phyloP scores from a whole-genome alignment of 2,888 invertebrate species.

The Eumerus sabulonum region DNA sequence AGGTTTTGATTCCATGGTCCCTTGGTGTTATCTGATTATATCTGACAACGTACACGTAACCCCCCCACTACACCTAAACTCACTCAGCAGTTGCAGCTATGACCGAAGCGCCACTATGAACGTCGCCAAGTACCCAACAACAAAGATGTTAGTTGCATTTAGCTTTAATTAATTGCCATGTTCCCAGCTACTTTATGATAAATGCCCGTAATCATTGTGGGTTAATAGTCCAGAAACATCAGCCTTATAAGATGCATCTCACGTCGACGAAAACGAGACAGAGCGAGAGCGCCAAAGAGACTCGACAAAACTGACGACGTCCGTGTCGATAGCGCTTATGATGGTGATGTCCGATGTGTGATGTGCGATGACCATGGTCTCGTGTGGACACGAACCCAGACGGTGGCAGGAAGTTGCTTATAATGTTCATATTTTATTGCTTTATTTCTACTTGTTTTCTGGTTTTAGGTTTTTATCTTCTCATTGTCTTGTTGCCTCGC shows the following conservation, averaged over 20 bases:
- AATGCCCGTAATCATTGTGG: constrained; percentile 57
- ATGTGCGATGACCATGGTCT: no score
- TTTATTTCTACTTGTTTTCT: no score
- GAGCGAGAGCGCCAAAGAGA: no score
- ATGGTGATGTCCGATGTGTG: no score
- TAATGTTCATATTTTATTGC: not conserved
- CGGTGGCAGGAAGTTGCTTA: constrained; percentile 28
- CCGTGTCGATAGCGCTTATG: no score
- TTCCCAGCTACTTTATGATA: constrained; percentile 59
- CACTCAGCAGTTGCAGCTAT: not conserved
- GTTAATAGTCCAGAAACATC: constrained; percentile 56
- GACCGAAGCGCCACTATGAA: not conserved
- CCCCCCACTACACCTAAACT: no score
- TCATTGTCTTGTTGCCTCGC: not conserved
- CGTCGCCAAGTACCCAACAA: constrained; percentile 29
- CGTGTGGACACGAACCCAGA: not conserved
- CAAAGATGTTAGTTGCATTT: constrained; percentile 48
- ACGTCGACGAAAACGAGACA: no score
- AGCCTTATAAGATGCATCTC: constrained; percentile 42
- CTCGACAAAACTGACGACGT: not conserved
- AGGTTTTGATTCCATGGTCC: constrained; percentile 30
- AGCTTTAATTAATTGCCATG: constrained; percentile 58
- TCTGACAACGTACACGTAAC: constrained; percentile 36
- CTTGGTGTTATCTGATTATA: constrained; percentile 58
- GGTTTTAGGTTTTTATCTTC: not conserved